These are phyloP conservation scores for Tenthredo amoena DNA, from an alignment of 2,888 invertebrate genomes.

Conservation along the genomic window DNA sequence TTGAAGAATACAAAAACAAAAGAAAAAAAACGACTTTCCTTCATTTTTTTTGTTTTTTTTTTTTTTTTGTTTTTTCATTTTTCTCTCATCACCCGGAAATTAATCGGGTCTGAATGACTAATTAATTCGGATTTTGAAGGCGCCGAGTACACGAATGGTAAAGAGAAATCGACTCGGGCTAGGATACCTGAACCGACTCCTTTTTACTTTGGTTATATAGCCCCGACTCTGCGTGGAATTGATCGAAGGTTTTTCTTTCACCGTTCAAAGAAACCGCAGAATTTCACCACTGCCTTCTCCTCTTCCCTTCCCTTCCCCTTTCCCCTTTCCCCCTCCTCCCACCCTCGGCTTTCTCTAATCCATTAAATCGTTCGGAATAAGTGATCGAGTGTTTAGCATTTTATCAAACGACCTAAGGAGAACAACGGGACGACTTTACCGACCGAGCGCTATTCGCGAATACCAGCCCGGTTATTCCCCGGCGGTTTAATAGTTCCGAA, in stretches of 20 bases:
- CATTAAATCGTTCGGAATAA: slow-evolving; percentile 69
- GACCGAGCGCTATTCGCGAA: neutral
- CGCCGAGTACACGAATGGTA: neutral
- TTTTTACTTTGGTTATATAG: slow-evolving; percentile 37
- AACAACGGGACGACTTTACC: neutral
- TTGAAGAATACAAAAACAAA: neutral
- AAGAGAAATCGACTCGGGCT: neutral
- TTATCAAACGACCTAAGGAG: slow-evolving; percentile 22
- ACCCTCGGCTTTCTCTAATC: slow-evolving; percentile 57
- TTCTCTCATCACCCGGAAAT: neutral
- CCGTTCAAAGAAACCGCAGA: slow-evolving; percentile 50
- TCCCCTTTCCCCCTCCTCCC: neutral
- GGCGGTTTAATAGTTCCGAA: slow-evolving; percentile 25
- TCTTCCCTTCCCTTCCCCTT: neutral
- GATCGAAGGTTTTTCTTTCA: slow-evolving; percentile 21
- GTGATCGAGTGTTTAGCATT: slow-evolving; percentile 67
- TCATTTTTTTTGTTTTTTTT: slow-evolving; percentile 52
- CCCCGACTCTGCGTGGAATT: neutral
- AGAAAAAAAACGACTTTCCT: slow-evolving; percentile 35
- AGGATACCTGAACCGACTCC: neutral
- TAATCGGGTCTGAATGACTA: neutral
- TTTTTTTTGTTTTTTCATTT: slow-evolving; percentile 40
- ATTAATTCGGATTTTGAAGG: neutral
- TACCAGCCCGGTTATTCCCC: slow-evolving; percentile 1
- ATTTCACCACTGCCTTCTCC: slow-evolving; percentile 10